phyloP scores from a whole-genome alignment of 2,113 vertebrate genomes.

The Ondatra zibethicus region DNA sequence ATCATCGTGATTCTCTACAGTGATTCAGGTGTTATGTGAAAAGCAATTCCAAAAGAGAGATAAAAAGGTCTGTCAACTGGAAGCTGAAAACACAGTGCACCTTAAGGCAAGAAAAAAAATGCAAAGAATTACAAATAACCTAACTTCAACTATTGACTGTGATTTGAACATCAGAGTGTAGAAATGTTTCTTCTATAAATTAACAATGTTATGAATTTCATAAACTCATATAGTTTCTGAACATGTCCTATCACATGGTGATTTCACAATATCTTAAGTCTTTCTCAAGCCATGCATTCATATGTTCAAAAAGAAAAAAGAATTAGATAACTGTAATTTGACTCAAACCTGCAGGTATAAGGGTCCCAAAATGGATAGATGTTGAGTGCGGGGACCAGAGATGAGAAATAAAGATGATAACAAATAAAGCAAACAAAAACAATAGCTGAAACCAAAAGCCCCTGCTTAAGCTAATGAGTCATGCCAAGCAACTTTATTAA shows the following conservation, averaged over 20 bases:
- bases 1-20: constrained; percentile 37
- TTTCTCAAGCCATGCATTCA: not conserved
- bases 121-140: not conserved
- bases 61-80: constrained; percentile 39
- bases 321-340: not conserved
- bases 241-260: too few relatives aligned
- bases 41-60: constrained; percentile 42
- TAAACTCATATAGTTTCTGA: not conserved
- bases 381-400: not conserved
- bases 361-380: not conserved
- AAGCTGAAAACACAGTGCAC: constrained; percentile 48
- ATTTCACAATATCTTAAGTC: not conserved
- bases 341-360: not conserved
- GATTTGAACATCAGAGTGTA: constrained; percentile 40
- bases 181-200: not conserved
- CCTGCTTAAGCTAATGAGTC: not conserved
- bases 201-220: constrained; percentile 12
- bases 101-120: not conserved
- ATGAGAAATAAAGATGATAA: not conserved
- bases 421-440: not conserved
- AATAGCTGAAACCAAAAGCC: not conserved
- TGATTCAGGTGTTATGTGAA: constrained; percentile 31
- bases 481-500: not conserved
- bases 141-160: not conserved
- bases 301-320: not conserved